Conservation (phyloP, 2,888 invertebrate species). For the Balanococcus diminutus region DNA sequence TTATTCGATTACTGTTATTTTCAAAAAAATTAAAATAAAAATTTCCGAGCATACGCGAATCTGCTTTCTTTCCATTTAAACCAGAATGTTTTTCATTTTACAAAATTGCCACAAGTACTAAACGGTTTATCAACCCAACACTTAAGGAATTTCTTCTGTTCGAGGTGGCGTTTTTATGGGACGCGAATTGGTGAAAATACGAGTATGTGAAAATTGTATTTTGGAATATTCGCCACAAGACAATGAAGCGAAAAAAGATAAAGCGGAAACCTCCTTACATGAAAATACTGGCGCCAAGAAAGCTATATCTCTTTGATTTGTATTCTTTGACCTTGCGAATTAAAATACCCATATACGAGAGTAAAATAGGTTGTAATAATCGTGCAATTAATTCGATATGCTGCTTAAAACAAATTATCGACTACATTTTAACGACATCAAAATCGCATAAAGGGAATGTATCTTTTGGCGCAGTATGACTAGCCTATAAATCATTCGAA, state of each 20-base stretch:
- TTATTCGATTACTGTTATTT: neutral
- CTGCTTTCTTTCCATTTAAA: neutral
- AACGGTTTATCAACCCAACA: neutral
- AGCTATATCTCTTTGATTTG: neutral
- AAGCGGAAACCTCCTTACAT: neutral
- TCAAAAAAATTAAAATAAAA: neutral
- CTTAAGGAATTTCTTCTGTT: neutral
- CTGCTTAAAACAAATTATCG: neutral
- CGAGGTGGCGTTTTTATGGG: neutral
- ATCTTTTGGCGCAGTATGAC: neutral
- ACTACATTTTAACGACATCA: neutral
- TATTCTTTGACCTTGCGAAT: slow-evolving; percentile 10
- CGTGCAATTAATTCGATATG: neutral
- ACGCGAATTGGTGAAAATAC: neutral
- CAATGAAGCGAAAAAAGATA: neutral
- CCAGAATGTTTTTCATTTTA: neutral
- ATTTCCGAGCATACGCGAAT: neutral
- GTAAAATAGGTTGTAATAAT: neutral
- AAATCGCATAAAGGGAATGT: neutral
- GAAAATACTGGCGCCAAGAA: neutral
- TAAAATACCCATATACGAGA: neutral
- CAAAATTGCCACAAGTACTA: neutral
- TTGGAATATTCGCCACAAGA: neutral
- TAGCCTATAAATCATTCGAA: neutral
- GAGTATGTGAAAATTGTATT: neutral